Conservation (phyloP, 1,140 invertebrate genomes). For the Microvelia longipes region DNA sequence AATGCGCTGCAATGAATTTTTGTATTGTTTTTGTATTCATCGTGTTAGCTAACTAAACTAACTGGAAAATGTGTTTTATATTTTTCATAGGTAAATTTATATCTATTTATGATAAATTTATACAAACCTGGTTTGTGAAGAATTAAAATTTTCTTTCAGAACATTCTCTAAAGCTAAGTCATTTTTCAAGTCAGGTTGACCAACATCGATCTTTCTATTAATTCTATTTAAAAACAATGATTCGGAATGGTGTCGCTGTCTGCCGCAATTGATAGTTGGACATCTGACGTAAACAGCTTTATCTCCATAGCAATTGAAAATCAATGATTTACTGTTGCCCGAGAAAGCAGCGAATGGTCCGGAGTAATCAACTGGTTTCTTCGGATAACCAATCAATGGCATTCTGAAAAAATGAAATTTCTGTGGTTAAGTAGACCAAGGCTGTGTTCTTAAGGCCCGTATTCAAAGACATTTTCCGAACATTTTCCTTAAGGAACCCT, state of each 20-base stretch:
- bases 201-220: neutral
- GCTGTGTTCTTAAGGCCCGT: no score
- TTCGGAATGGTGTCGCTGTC: neutral
- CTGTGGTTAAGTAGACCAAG: conserved; percentile 8
- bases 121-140: neutral
- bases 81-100: no score
- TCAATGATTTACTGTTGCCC: neutral
- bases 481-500: no score
- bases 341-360: neutral
- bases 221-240: neutral
- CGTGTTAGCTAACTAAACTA: no score
- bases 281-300: neutral
- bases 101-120: no score
- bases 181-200: no score
- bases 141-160: neutral
- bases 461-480: no score
- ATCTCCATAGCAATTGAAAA: neutral
- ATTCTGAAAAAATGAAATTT: neutral
- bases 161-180: no score
- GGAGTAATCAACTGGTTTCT: neutral
- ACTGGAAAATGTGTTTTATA: no score
- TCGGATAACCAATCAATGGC: neutral
- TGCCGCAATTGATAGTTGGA: neutral
- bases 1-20: no score
- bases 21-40: no score